Evolutionary conservation across 92 coral and sea anemone species (phyloP).

Genomic region (Parazoanthus atlanticus): DNA sequence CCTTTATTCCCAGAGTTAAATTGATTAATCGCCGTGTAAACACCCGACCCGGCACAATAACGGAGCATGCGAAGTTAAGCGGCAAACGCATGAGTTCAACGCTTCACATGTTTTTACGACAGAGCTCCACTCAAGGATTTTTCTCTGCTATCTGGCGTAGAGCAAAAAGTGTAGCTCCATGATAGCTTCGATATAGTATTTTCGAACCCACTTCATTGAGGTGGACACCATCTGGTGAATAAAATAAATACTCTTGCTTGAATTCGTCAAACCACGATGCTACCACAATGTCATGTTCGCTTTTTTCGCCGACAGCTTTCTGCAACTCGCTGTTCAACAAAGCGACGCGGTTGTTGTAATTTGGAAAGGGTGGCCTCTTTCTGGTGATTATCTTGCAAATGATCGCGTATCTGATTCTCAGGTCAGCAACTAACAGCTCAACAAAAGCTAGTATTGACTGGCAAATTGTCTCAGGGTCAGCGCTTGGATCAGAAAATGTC

Average conservation of each 20-base stretch:
- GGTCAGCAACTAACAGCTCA: not conserved
- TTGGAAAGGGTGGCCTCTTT: not conserved
- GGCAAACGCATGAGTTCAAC: too few species aligned
- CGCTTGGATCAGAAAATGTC: constrained; percentile 1
- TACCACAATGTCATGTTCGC: not conserved
- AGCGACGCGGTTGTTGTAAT: not conserved
- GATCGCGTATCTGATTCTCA: not conserved
- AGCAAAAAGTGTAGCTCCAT: constrained; percentile 17
- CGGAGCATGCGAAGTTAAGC: too few species aligned
- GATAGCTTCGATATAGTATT: not conserved
- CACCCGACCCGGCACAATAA: too few species aligned
- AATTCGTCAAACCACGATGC: not conserved
- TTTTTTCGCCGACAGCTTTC: constrained; percentile 5
- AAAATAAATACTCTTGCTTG: not conserved
- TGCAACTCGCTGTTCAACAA: not conserved
- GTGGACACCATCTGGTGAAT: not conserved
- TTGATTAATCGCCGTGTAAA: too few species aligned
- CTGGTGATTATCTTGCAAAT: not conserved
- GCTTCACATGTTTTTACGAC: too few species aligned
- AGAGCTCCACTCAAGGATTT: not conserved
- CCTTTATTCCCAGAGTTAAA: too few species aligned
- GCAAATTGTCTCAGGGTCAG: constrained; percentile 5
- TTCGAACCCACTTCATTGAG: not conserved
- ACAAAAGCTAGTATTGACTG: not conserved
- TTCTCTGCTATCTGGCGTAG: constrained; percentile 3